These are phyloP conservation scores for Nyctibius bracteatus DNA, from an alignment of 2,113 vertebrate genomes.

Conservation along the genomic window DNA sequence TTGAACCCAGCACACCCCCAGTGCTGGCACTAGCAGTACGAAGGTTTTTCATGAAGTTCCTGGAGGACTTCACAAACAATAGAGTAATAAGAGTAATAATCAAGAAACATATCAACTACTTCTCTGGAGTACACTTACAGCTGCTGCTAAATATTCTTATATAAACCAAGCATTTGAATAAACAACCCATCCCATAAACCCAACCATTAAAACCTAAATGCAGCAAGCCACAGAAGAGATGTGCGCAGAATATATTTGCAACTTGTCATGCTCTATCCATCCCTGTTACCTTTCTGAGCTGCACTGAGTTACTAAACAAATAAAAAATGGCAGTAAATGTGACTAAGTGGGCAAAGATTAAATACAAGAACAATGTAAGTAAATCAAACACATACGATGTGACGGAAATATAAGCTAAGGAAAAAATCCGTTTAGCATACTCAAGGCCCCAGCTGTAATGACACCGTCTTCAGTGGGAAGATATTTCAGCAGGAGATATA, in stretches of 20 bases:
- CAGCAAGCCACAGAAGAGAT: not conserved
- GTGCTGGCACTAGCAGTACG: not conserved
- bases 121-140: not conserved
- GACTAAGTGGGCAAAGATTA: slow-evolving; percentile 9
- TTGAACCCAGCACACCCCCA: not conserved
- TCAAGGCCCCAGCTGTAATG: not conserved
- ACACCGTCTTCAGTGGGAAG: not conserved
- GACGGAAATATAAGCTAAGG: not conserved
- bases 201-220: not conserved
- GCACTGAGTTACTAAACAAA: not conserved
- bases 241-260: not conserved
- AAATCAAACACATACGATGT: slow-evolving; percentile 18
- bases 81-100: not conserved
- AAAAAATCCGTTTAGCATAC: not conserved
- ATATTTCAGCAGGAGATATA: not conserved
- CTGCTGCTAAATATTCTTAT: not conserved
- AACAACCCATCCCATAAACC: not conserved
- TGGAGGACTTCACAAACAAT: not conserved
- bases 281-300: not conserved
- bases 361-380: not conserved
- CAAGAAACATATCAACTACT: not conserved
- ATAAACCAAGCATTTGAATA: slow-evolving; percentile 12
- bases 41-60: not conserved
- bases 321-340: slow-evolving; percentile 17
- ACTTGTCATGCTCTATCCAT: not conserved